phyloP scores from a whole-genome alignment of 1,140 invertebrate genomes.

The Dendrolimus punctatus region DNA sequence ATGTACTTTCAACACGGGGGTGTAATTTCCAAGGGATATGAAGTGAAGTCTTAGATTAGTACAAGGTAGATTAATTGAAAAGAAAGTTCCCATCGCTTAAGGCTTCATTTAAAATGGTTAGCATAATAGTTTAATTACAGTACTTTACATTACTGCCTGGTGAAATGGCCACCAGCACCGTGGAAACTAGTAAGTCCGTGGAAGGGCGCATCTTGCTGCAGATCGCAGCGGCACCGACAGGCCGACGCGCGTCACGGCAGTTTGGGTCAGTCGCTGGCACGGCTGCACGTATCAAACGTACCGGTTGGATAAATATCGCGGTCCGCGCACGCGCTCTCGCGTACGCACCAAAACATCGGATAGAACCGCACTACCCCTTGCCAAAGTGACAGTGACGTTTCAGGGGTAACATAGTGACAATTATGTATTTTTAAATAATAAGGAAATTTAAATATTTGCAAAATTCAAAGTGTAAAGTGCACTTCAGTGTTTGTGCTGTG shows the following conservation, averaged over 20 bases:
- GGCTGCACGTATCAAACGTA: conserved; percentile 67
- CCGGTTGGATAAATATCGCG: conserved; percentile 17
- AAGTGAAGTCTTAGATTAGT: no score
- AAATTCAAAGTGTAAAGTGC: conserved; percentile 44
- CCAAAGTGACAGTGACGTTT: conserved; percentile 63
- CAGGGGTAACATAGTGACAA: conserved; percentile 37
- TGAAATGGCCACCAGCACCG: neutral
- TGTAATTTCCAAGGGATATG: no score
- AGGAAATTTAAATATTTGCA: conserved; percentile 27
- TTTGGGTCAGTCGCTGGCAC: conserved; percentile 80
- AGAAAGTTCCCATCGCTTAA: no score
- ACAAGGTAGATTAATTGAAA: no score
- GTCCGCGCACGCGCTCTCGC: conserved; percentile 82
- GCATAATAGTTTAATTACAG: no score
- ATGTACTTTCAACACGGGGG: no score
- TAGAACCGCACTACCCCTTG: conserved; percentile 41
- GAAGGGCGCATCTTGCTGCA: conserved; percentile 28
- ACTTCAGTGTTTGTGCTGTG: conserved; percentile 37
- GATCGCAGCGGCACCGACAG: conserved; percentile 40
- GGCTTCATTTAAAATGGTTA: no score
- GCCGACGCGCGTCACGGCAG: conserved; percentile 60
- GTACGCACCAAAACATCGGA: conserved; percentile 77
- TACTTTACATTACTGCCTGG: no score
- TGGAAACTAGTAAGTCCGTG: conserved; percentile 31
- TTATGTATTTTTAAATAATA: conserved; percentile 13